These are phyloP conservation scores for Andrena flavipes DNA, from an alignment of 2,888 invertebrate genomes.

Conservation along the genomic window DNA sequence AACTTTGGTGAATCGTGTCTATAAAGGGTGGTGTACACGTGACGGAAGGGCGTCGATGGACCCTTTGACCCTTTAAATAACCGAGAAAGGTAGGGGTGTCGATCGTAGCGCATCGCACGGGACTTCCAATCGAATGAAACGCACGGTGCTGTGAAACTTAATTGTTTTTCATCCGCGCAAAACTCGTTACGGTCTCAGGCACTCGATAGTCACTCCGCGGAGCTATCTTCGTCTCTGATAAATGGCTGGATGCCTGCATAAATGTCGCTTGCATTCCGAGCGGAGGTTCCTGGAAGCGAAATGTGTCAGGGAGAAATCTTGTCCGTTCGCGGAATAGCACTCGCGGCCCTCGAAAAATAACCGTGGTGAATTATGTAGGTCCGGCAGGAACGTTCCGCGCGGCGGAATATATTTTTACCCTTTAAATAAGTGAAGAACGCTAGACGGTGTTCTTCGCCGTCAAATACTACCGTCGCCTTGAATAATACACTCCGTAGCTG, in stretches of 20 bases:
- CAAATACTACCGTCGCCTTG: constrained; percentile 54
- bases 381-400: constrained; percentile 35
- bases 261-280: constrained; percentile 14
- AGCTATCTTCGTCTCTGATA: constrained; percentile 2
- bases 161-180: constrained; percentile 33
- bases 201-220: background rate
- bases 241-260: constrained; percentile 10
- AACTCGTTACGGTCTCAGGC: background rate
- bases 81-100: constrained; percentile 45
- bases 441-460: constrained; percentile 56
- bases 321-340: background rate
- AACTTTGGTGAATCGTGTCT: constrained; percentile 54
- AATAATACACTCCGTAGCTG: constrained; percentile 63
- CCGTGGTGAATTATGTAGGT: constrained; percentile 54
- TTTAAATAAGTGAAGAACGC: constrained; percentile 67
- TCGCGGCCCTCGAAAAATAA: constrained; percentile 51
- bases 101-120: constrained; percentile 26
- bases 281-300: constrained; percentile 3
- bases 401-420: constrained; percentile 64
- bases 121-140: constrained; percentile 41
- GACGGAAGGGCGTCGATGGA: constrained; percentile 30
- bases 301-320: constrained; percentile 28
- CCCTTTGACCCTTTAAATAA: constrained; percentile 68
- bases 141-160: constrained; percentile 18
- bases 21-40: constrained; percentile 35